Evolutionary conservation across 2,113 vertebrate species (phyloP), one percentile per base, ranked within the genome.

Genomic region (Hymenochirus boettgeri): DNA sequence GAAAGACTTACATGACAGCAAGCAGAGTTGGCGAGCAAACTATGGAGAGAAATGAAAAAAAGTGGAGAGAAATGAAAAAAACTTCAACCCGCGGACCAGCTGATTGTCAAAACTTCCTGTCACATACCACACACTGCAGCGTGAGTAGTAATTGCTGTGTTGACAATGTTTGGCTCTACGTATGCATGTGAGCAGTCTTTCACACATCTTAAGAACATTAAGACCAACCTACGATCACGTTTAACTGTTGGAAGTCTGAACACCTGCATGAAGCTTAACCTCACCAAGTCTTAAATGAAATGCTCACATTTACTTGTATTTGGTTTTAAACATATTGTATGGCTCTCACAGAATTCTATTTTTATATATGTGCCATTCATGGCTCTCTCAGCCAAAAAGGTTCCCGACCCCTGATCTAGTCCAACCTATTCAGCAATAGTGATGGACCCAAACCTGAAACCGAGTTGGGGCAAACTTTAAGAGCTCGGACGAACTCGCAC

Each of bases 21-120:
- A 57, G 61, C 65, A 60, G 50, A 50, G 52, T 47, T 65, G 51
- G 56, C 58, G n/a, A 73, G 35, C 8, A 24, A 57, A 51, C 65
- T 71, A 37, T 71, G 62, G 63, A 23, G 21, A 64, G 67, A 75
- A 60, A 70, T 69, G 27, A 61, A 64, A 71, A 58, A 61, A 70
- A 67, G 37, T 42, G 37, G 37, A 5, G 37, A 42, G 37, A 42
- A 42, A 42, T 42, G 3, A 13, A 42, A 71, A n/a, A 70, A 73
- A 57, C 55, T 69, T 62, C 57, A 26, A 60, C 55, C 55, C 21
- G 12, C 17, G 26, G 17, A 74, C 39, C 13, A 63, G 18, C 63
- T 63, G 4, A 71, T 75, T 61, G 4, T 75, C 22, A 57, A 61
- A 73, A 65, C 71, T n/a, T n/a, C n/a, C n/a, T n/a, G 62, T 39